Evolutionary conservation across 2,797 vertebrate species (phyloP), one percentile per base, ranked within the genome.

Genomic region (Muscicapa striata): DNA sequence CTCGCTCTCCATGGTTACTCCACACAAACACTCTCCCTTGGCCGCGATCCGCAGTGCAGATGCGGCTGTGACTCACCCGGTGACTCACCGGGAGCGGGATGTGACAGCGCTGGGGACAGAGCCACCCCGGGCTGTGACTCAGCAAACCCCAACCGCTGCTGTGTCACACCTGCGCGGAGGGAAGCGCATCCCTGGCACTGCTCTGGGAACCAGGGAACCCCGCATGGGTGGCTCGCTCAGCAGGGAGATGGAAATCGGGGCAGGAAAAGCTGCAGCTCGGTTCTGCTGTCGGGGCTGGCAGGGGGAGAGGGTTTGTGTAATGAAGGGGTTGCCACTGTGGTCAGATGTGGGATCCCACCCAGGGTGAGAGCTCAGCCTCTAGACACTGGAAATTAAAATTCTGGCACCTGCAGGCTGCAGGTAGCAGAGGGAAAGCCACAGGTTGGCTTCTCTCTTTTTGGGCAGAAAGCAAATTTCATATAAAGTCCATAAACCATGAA

Each of bases 1-100:
- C 92, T 90, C 74, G 57, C 91, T 90, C 95, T 92, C 96, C 95
- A 80, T 97, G 90, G 96, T 92, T 91, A 96, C 97, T 24, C 91
- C 38, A 94, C 89, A 91, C 96, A 96, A 96, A 95, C 95, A 96
- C 3, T 58, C 26, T 91, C 84, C 87, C 87, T 18, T 17, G 46
- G 46, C 95, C 92, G 75, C 81, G 91, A 95, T 96, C 46, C 46
- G 78, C 84, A 36, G 51, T 43, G 85, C 97, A 89, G 97, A 96
- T 95, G 96, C 93, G 27, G 52, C 0, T 17, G 69, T 97, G 96
- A 96, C 87, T 97, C 96, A 96, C 21, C 43, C 45, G 45, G 21
- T 96, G 96, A 96, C 83, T 97, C 95, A 96, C 74, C 76, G 70
- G 77, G 77, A 91, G 87, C 66, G n/a, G 21, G 49, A 29, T 29